These are phyloP conservation scores for Temnothorax longispinosus DNA, from an alignment of 1,140 invertebrate genomes.

Conservation along the genomic window DNA sequence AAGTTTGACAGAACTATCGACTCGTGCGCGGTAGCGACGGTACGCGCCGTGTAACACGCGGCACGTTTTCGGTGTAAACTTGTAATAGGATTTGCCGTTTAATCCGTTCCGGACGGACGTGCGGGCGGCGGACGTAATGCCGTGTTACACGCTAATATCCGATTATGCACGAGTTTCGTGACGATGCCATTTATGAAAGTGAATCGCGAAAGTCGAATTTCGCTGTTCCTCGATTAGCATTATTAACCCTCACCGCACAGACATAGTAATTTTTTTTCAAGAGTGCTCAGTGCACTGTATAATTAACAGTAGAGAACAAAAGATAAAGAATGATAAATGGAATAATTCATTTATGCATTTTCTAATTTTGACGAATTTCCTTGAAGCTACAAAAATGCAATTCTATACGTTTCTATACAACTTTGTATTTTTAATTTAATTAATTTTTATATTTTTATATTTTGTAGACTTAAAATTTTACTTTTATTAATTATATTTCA, in stretches of 20 bases:
- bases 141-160: conserved; percentile 58
- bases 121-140: conserved; percentile 47
- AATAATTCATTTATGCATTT: not conserved
- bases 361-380: not conserved
- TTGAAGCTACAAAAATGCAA: not conserved
- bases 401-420: not conserved
- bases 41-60: conserved; percentile 14
- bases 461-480: not conserved
- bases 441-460: not conserved
- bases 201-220: conserved; percentile 46
- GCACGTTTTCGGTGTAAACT: conserved; percentile 59
- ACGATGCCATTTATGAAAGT: conserved; percentile 48
- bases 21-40: not conserved
- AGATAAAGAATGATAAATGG: not conserved
- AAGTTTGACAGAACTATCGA: conserved; percentile 50
- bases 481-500: too few species aligned
- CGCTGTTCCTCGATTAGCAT: not conserved
- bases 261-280: not conserved
- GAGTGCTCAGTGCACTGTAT: not conserved
- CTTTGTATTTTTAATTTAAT: not conserved
- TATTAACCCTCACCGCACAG: not conserved
- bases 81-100: conserved; percentile 61
- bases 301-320: not conserved
- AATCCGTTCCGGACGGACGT: conserved; percentile 59
- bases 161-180: conserved; percentile 49